Conservation (phyloP, 2,113 vertebrate genomes). For the Coryphaenoides rupestris region DNA sequence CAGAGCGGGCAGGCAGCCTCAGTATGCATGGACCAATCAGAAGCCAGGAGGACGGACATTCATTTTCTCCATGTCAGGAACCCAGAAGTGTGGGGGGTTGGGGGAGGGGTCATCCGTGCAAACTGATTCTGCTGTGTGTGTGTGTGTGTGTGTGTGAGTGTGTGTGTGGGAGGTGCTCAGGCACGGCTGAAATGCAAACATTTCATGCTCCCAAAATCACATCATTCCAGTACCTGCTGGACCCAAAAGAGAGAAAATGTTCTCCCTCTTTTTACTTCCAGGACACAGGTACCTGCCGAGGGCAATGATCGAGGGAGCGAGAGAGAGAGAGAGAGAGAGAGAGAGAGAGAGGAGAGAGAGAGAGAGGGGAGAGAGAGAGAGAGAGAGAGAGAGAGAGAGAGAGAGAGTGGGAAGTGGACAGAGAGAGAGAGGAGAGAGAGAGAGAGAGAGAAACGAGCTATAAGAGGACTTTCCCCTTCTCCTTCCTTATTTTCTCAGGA, state of each 20-base stretch:
- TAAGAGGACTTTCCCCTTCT: no score
- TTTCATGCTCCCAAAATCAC: slow-evolving; percentile 42
- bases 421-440: no score
- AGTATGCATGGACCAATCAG: slow-evolving; percentile 26
- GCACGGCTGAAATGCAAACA: slow-evolving; percentile 54
- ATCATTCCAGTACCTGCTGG: slow-evolving; percentile 50
- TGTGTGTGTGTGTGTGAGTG: slow-evolving; percentile 10
- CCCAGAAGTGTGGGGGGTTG: neutral
- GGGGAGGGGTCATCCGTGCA: slow-evolving; percentile 38
- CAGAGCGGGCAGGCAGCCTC: slow-evolving; percentile 2
- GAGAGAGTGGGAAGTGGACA: no score
- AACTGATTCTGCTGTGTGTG: slow-evolving; percentile 35
- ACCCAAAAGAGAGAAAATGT: slow-evolving; percentile 35
- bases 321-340: no score
- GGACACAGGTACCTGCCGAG: slow-evolving; percentile 24
- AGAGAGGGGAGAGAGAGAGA: no score
- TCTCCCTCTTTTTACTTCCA: slow-evolving; percentile 15
- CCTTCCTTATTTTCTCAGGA: no score
- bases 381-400: neutral
- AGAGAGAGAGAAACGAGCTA: no score
- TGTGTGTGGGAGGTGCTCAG: slow-evolving; percentile 28
- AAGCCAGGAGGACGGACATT: slow-evolving; percentile 38
- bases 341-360: no score
- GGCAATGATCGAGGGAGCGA: slow-evolving; percentile 5
- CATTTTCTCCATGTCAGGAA: slow-evolving; percentile 39